Evolutionary conservation across 2,888 invertebrate species (phyloP).

Genomic region (Microctonus hyperodae): DNA sequence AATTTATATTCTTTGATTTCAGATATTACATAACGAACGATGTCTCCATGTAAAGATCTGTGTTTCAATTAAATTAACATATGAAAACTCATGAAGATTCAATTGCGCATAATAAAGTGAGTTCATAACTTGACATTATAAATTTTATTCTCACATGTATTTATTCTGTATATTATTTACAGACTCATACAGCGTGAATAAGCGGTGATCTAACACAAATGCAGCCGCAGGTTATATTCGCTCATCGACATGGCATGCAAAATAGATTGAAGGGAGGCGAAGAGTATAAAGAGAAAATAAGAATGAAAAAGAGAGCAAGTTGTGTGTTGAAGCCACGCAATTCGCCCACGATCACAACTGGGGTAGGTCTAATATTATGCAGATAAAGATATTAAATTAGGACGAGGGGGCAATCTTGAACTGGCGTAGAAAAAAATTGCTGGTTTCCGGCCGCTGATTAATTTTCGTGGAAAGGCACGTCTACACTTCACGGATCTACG

Average conservation of each 20-base stretch:
- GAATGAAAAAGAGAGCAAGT: conserved; percentile 2
- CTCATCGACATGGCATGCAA: neutral
- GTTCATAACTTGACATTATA: neutral
- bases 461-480: conserved; percentile 53
- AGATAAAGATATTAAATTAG: conserved; percentile 46
- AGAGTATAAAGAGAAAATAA: neutral
- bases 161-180: neutral
- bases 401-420: conserved; percentile 38
- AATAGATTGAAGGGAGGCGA: neutral
- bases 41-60: neutral
- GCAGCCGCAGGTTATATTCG: neutral
- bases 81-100: neutral
- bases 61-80: neutral
- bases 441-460: conserved; percentile 57
- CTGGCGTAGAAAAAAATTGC: conserved; percentile 51
- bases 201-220: neutral
- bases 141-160: neutral
- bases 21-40: neutral
- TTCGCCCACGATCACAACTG: conserved; percentile 25
- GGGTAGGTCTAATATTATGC: conserved; percentile 42
- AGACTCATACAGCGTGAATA: neutral
- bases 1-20: neutral
- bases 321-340: conserved; percentile 18
- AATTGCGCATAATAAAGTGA: neutral
- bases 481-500: conserved; percentile 40